Evolutionary conservation across 2,113 vertebrate species (phyloP).

Genomic region (Apodemus speciosus): DNA sequence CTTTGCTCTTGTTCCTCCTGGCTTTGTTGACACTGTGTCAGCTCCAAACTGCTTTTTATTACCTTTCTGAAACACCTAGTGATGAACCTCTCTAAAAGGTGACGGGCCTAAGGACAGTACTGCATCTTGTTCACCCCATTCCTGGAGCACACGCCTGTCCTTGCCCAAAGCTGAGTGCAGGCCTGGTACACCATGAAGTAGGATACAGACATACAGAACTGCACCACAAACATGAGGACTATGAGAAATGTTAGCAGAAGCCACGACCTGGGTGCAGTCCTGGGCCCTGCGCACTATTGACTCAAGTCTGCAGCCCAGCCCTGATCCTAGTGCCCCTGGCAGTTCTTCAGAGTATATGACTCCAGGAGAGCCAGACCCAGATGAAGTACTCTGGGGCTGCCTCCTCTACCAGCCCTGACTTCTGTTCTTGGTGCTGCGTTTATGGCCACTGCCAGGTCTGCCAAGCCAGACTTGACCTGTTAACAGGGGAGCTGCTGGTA

Average conservation of each 20-base stretch:
- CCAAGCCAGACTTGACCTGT: not conserved
- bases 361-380: not conserved
- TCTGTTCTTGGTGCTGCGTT: too few relatives aligned
- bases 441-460: not conserved
- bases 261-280: accelerated
- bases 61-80: not conserved
- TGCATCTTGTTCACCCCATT: not conserved
- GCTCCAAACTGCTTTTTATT: not conserved
- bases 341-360: not conserved
- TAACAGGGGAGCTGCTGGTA: accelerated
- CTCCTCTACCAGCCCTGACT: not conserved
- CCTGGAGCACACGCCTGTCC: not conserved
- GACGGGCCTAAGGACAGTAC: not conserved
- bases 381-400: too few relatives aligned
- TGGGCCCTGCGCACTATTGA: too few relatives aligned
- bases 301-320: not conserved
- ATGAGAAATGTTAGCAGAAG: too few relatives aligned
- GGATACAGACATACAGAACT: not conserved
- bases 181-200: not conserved
- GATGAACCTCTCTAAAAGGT: not conserved
- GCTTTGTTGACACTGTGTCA: not conserved
- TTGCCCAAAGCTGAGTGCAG: not conserved
- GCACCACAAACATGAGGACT: not conserved
- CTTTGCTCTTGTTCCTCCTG: not conserved
- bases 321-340: not conserved